Evolutionary conservation across 2,888 invertebrate species (phyloP), one percentile per base, ranked within the genome.

Genomic region (Pterostichus madidus): DNA sequence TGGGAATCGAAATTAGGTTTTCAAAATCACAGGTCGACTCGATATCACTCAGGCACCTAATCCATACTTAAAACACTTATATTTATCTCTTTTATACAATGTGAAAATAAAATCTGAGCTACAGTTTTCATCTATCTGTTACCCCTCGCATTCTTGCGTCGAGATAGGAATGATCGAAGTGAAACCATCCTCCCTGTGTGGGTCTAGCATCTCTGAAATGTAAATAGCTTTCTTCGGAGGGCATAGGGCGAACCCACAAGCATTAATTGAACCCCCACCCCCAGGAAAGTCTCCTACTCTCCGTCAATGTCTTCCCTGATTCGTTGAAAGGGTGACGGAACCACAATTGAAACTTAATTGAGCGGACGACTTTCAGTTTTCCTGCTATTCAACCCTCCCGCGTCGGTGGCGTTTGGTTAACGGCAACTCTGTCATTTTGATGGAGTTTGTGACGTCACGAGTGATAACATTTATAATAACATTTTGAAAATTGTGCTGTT

Each of bases 341-440:
- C 80, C 71, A 80, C 80, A 80, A 80, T 80, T 80, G 80, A 80
- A 80, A 80, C 44, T 71, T 80, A 80, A 80, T 80, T 80, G 80
- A 80, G 80, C 80, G 80, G 39, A 73, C 73, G 73, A 68, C 53
- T 80, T 80, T 80, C 68, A 80, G 80, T 80, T 80, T 80, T 80
- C 71, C 80, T 56, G 71, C 46, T 24, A 39, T 78, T 78, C 61
- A 39, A 24, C 39, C n/a, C 13, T 32, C 17, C 64, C 64, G 68
- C 61, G 79, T 64, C 39, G 31, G 68, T 35, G 49, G 15, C 15
- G 52, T 15, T 46, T 17, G 39, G 52, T 39, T 39, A 52, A n/a
- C 31, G 53, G 77, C 6, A 77, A 56, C 35, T 52, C 32, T 56
- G 56, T 77, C 56, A 77, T 77, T 76, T 49, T 52, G 64, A 64